phyloP scores from a whole-genome alignment of 2,888 invertebrate species.

The Cecidostiba fungosa region DNA sequence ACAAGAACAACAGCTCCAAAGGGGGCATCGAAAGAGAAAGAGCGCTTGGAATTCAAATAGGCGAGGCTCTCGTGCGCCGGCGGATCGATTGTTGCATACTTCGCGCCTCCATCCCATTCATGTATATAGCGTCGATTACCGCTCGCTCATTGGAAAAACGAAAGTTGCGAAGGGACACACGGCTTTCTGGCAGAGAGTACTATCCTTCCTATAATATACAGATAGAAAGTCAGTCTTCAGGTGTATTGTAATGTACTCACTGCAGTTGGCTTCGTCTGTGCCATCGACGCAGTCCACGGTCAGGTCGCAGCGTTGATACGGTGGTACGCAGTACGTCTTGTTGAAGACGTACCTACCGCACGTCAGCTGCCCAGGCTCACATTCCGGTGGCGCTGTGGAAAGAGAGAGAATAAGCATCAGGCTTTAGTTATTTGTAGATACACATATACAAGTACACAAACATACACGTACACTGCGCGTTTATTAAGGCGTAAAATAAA shows the following conservation, averaged over 20 bases:
- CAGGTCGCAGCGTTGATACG: conserved; percentile 96
- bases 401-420: neutral
- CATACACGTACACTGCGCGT: no score
- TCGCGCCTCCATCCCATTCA: conserved; percentile 38
- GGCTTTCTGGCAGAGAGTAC: neutral
- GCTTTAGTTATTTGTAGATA: neutral
- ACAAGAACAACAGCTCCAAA: neutral
- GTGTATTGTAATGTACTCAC: conserved; percentile 84
- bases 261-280: conserved; percentile 96
- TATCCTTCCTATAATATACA: neutral
- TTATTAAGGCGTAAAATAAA: conserved; percentile 16
- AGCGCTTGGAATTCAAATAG: conserved; percentile 48
- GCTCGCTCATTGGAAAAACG: neutral
- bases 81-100: conserved; percentile 39
- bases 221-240: neutral
- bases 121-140: conserved; percentile 19
- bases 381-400: conserved; percentile 93
- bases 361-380: conserved; percentile 93
- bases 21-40: conserved; percentile 20
- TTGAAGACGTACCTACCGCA: conserved; percentile 97
- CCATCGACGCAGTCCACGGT: conserved; percentile 97
- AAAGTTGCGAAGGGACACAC: conserved; percentile 10
- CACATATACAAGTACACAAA: neutral
- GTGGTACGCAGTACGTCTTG: conserved; percentile 96
- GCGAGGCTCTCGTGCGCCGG: conserved; percentile 34